Percentiles rank a stretch among this genome's conserved stretches.
Evolutionary conservation across 1,140 invertebrate species (phyloP).

Genomic region (Pseudachorutes palmiensis): DNA sequence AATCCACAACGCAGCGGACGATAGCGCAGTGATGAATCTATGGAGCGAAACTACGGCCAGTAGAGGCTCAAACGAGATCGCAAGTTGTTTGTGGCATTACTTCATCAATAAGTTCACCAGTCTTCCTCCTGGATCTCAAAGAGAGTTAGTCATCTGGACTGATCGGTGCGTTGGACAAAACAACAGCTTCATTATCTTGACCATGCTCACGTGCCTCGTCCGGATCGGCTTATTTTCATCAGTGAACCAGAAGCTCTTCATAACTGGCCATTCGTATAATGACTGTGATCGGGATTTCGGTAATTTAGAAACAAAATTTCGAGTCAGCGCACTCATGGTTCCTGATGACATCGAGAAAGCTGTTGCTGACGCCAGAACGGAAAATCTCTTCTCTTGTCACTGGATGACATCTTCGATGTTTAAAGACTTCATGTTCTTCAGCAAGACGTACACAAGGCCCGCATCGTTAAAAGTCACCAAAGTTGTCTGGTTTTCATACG

Average conservation of each 20-base stretch:
- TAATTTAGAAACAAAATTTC: background rate
- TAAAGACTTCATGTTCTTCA: background rate
- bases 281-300: conserved; percentile 7
- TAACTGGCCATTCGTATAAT: background rate
- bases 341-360: background rate
- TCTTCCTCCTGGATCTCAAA: conserved; percentile 15
- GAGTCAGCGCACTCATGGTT: background rate
- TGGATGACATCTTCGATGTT: background rate
- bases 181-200: conserved; percentile 30
- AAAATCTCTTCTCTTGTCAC: background rate
- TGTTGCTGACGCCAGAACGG: background rate
- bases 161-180: conserved; percentile 33
- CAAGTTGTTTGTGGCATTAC: conserved; percentile 27
- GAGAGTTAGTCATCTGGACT: conserved; percentile 35
- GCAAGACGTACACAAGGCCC: background rate
- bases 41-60: conserved; percentile 30
- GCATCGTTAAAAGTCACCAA: background rate
- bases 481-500: background rate
- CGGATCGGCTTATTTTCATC: conserved; percentile 23
- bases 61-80: conserved; percentile 30
- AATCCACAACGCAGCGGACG: background rate
- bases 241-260: background rate
- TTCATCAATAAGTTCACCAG: conserved; percentile 16
- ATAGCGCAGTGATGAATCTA: conserved; percentile 16
- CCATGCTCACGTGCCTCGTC: conserved; percentile 19